Conservation (phyloP, 2,113 vertebrate species). For the Jacana jacana region DNA sequence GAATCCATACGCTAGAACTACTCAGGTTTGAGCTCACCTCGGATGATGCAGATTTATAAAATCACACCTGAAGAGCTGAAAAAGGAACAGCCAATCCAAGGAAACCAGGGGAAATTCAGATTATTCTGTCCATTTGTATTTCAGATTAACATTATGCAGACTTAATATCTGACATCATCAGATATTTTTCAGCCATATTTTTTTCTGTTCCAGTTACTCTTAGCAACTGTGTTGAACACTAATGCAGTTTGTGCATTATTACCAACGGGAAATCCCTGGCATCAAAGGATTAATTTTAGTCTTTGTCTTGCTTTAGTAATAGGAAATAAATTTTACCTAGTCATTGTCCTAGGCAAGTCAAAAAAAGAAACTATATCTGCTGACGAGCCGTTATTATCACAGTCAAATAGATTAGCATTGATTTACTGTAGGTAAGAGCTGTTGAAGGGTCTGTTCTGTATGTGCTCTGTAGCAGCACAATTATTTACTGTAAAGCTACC, state of each 20-base stretch:
- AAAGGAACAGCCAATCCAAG: background rate
- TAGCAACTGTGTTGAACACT: constrained; percentile 40
- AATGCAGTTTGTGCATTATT: constrained; percentile 30
- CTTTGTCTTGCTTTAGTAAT: constrained; percentile 40
- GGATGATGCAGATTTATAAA: background rate
- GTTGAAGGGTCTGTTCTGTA: constrained; percentile 26
- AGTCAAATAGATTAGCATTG: constrained; percentile 69
- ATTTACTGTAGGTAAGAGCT: constrained; percentile 54
- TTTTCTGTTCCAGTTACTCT: constrained; percentile 35
- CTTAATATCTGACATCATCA: constrained; percentile 27
- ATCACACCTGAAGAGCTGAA: background rate
- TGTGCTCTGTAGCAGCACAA: constrained; percentile 55
- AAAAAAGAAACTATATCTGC: constrained; percentile 60
- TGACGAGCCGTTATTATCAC: constrained; percentile 59
- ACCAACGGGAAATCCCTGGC: constrained; percentile 41
- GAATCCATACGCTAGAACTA: background rate
- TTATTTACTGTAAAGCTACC: constrained; percentile 73
- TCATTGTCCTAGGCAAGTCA: constrained; percentile 44
- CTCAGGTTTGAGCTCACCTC: background rate
- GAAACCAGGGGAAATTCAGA: background rate
- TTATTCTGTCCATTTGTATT: background rate
- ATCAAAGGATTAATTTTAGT: constrained; percentile 63
- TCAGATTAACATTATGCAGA: background rate
- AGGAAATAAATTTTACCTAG: constrained; percentile 60
- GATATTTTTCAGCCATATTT: constrained; percentile 28